Evolutionary conservation across 2,888 invertebrate species (phyloP).

Genomic region (Ametastegia equiseti): DNA sequence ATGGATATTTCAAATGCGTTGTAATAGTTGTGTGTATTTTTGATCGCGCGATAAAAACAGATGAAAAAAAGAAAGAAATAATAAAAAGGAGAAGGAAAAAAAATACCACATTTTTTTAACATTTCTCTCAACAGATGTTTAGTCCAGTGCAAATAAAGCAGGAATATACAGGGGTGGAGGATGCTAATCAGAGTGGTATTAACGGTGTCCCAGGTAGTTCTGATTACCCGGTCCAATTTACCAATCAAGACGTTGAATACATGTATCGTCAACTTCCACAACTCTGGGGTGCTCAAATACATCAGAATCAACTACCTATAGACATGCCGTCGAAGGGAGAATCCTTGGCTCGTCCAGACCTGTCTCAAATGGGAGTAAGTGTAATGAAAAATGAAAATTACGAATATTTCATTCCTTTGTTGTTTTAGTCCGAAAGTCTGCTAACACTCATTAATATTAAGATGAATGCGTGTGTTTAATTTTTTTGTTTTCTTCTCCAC

Average conservation of each 20-base stretch:
- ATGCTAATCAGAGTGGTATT: conserved; percentile 64
- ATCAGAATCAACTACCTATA: conserved; percentile 64
- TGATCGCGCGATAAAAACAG: background rate
- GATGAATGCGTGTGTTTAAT: too few species aligned
- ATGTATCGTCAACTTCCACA: conserved; percentile 72
- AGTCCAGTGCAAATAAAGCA: conserved; percentile 73
- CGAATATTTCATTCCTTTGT: background rate
- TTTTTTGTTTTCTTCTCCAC: too few species aligned
- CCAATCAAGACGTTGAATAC: conserved; percentile 71
- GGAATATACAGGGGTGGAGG: conserved; percentile 70
- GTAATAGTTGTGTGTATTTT: background rate
- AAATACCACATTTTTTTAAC: background rate
- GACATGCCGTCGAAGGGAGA: conserved; percentile 67
- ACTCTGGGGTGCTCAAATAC: conserved; percentile 70
- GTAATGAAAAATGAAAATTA: background rate
- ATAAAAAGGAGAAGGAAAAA: background rate
- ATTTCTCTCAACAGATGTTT: conserved; percentile 66
- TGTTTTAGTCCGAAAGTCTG: background rate
- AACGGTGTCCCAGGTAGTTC: conserved; percentile 63
- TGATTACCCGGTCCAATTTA: conserved; percentile 68
- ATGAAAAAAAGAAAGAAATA: background rate
- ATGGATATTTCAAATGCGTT: background rate
- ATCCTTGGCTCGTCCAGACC: conserved; percentile 62
- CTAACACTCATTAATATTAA: background rate
- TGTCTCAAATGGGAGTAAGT: conserved; percentile 63